These are phyloP conservation scores for Gerris lacustris DNA, from an alignment of 2,888 invertebrate species.

Conservation along the genomic window DNA sequence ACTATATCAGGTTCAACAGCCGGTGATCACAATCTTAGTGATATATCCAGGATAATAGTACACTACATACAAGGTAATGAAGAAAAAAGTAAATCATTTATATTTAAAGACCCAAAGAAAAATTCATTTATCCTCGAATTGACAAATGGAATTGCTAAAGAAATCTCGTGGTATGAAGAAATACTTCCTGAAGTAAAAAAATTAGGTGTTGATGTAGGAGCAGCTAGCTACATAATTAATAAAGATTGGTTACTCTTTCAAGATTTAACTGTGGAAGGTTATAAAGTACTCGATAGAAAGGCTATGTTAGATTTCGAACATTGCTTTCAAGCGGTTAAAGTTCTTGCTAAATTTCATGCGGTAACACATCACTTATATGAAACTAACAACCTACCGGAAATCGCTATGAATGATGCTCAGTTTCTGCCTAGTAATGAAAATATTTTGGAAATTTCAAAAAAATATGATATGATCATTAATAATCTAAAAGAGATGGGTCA, in stretches of 20 bases:
- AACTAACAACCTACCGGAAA: not conserved
- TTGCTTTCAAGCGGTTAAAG: not conserved
- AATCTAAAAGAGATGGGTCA: not conserved
- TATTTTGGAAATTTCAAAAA: not conserved
- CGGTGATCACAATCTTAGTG: not conserved
- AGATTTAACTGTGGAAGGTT: not conserved
- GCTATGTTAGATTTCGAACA: not conserved
- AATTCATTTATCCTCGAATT: not conserved
- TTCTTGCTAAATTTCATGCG: not conserved
- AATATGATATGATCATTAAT: not conserved
- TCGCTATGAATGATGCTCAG: not conserved
- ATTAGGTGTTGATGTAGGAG: not conserved
- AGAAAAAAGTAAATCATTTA: not conserved
- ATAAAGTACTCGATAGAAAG: not conserved
- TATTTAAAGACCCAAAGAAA: not conserved
- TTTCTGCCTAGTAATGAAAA: not conserved
- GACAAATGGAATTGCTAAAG: not conserved
- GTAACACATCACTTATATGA: not conserved
- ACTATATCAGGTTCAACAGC: not conserved
- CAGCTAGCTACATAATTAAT: not conserved
- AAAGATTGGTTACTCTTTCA: not conserved
- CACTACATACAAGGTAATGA: not conserved
- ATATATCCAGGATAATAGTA: not conserved
- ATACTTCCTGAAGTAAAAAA: not conserved
- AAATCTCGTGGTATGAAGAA: not conserved